Percentiles rank a stretch among this genome's conserved stretches.
Evolutionary conservation across 2,113 vertebrate species (phyloP).

Genomic region (Circaetus cinerascens): DNA sequence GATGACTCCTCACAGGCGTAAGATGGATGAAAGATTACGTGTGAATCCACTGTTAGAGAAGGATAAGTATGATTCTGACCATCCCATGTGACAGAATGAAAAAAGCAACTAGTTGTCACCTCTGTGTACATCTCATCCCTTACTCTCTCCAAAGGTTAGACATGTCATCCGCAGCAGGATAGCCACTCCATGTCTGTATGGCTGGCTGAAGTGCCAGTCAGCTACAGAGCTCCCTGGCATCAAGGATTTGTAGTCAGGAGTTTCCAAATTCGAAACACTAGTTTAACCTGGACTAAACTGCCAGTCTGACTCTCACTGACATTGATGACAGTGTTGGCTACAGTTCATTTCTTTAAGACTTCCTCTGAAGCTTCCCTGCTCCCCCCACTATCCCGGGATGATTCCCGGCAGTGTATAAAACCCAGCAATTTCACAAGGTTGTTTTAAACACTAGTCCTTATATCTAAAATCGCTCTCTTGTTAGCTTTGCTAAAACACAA

Average conservation of each 20-base stretch:
- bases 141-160: background rate
- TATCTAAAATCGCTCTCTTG: background rate
- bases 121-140: background rate
- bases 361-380: background rate
- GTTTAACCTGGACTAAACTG: background rate
- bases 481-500: constrained; percentile 25
- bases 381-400: rapidly evolving
- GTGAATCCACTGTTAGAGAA: background rate
- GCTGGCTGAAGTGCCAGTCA: background rate
- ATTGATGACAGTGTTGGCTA: background rate
- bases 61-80: background rate
- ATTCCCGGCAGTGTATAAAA: background rate
- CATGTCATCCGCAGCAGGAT: rapidly evolving
- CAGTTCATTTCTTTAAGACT: background rate
- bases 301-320: background rate
- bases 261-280: background rate
- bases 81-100: background rate
- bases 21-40: background rate
- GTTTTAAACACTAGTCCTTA: background rate
- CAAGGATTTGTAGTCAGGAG: background rate
- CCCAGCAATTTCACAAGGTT: background rate
- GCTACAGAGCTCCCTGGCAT: background rate
- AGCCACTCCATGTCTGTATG: background rate
- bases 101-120: background rate
- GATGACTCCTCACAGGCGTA: background rate